Evolutionary conservation across 2,797 vertebrate species (phyloP).

Genomic region (Pagetopsis macropterus): DNA sequence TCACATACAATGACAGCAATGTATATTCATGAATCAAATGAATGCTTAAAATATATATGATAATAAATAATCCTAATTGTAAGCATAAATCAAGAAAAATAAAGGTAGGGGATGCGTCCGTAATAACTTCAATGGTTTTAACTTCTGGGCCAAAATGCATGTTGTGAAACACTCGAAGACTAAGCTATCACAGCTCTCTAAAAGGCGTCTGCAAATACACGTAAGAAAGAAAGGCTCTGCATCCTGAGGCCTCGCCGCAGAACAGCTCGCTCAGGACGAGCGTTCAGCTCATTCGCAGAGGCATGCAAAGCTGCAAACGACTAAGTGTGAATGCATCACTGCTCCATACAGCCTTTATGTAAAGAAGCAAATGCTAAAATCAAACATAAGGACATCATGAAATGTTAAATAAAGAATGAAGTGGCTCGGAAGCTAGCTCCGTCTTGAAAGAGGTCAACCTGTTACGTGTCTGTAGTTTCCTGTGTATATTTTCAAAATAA

Average conservation of each 20-base stretch:
- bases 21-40: conserved; percentile 82
- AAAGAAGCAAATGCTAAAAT: conserved; percentile 62
- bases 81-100: conserved; percentile 73
- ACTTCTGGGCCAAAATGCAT: conserved; percentile 70
- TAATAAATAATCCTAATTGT: conserved; percentile 87
- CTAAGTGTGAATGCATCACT: conserved; percentile 45
- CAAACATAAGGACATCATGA: conserved; percentile 50
- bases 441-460: conserved; percentile 17
- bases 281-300: conserved; percentile 52
- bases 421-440: conserved; percentile 52
- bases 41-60: conserved; percentile 85
- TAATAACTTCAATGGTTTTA: conserved; percentile 65
- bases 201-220: conserved; percentile 65
- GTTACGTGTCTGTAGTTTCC: conserved; percentile 26
- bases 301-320: conserved; percentile 66
- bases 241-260: conserved; percentile 42
- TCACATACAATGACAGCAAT: conserved; percentile 84
- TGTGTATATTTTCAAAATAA: conserved; percentile 33
- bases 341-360: conserved; percentile 46
- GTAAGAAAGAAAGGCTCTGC: conserved; percentile 41
- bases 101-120: conserved; percentile 46
- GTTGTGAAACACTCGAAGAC: conserved; percentile 61
- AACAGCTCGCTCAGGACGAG: conserved; percentile 41
- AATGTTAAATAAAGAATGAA: conserved; percentile 49
- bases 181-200: conserved; percentile 66